Evolutionary conservation across 2,888 invertebrate genomes (phyloP), one percentile per base, ranked within the genome.

Genomic region (Lasioglossum marginatum): DNA sequence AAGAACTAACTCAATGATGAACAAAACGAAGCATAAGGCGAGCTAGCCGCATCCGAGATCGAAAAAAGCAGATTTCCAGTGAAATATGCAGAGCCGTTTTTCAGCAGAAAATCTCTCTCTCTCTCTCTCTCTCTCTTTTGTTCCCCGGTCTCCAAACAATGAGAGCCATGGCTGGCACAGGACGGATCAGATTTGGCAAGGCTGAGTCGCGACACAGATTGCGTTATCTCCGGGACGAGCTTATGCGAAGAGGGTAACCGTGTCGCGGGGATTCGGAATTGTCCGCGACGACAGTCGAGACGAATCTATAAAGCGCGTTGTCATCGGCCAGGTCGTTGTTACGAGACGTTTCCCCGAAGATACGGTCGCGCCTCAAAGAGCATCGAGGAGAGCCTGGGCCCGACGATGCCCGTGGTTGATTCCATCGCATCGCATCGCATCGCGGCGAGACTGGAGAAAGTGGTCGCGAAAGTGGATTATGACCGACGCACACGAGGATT

Each of bases 401-500:
- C 57, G 52, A 57, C 63, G 45, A 60, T 68, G 63, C 23, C 16
- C 37, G 63, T 23, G 19, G 43, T 83, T 77, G 86, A 86, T 87
- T 86, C 81, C 79, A 73, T 40, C 71, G 60, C 27, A 45, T 43
- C 60, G 52, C 16, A 14, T 16, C 16, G 31, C 31, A 2, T 1
- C 31, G 31, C 37, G 37, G 52, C 23, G 76, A 60, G 71, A 71
- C 68, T 57, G 78, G 70, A 82, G 70, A 66, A 77, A 84, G 68
- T 71, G 77, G 75, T 84, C 72, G 68, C 45, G 6, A 71, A 52
- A 40, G 85, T 63, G 68, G 82, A 84, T 89, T 82, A 86, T 81
- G 83, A 88, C 73, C 81, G 82, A 81, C 78, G 82, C 75, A 57
- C 77, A 73, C 84, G 57, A 81, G 78, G 68, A 76, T 89, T 91